A percentile compares a stretch with the other conserved stretches of the same genome.
These are phyloP conservation scores for Polymixis flavicincta DNA, from an alignment of 2,888 invertebrate genomes.

Conservation along the genomic window DNA sequence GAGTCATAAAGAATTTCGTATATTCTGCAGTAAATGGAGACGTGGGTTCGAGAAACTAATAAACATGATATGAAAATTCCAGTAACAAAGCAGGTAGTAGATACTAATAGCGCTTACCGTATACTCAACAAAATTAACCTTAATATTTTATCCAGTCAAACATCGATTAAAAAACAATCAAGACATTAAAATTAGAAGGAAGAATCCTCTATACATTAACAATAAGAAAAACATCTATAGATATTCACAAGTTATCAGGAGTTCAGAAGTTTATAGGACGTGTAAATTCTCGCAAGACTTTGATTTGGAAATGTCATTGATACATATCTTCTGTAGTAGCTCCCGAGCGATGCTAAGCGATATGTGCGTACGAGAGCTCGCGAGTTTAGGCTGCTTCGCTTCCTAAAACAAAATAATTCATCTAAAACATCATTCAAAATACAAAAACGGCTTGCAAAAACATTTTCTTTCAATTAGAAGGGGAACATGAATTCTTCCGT, in stretches of 20 bases:
- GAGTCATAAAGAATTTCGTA: not conserved
- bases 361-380: conserved; percentile 95
- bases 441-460: conserved; percentile 25
- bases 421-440: conserved; percentile 44
- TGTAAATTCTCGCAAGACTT: conserved; percentile 97
- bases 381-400: conserved; percentile 92
- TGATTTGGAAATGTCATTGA: conserved; percentile 95
- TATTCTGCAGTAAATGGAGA: not conserved
- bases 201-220: conserved; percentile 47
- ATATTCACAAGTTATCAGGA: conserved; percentile 66
- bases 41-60: conserved; percentile 18
- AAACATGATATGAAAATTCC: conserved; percentile 5
- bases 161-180: conserved; percentile 33
- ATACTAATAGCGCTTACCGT: conserved; percentile 22
- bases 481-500: conserved; percentile 23
- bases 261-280: conserved; percentile 91
- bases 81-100: not conserved
- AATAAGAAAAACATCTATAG: conserved; percentile 46
- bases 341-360: conserved; percentile 95
- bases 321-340: conserved; percentile 95
- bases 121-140: conserved; percentile 45
- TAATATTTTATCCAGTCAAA: conserved; percentile 51
- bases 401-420: conserved; percentile 79
- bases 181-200: conserved; percentile 35
- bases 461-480: conserved; percentile 6